Conservation (phyloP, 1,140 invertebrate genomes). For the Nixonia krombeini region DNA sequence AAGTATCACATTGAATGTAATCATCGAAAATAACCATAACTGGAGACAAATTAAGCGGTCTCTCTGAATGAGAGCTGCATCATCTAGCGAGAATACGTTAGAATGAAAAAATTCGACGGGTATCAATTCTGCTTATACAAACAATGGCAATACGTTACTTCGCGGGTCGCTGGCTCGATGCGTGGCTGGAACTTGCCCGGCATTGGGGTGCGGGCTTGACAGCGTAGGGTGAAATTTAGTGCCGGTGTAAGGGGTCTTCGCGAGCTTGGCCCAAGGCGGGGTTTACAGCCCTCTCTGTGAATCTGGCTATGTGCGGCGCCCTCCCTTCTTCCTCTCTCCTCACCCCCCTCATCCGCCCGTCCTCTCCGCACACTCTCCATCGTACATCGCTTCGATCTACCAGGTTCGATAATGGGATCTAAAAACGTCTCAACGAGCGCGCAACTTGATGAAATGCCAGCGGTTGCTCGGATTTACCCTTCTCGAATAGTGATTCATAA, state of each 20-base stretch:
- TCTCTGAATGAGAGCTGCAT: too few relatives aligned
- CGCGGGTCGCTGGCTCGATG: conserved; percentile 21
- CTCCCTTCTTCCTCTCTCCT: conserved; percentile 17
- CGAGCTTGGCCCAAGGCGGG: conserved; percentile 49
- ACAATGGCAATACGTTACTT: conserved; percentile 34
- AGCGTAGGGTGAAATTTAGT: conserved; percentile 44
- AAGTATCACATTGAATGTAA: not conserved
- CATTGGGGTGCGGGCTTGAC: conserved; percentile 31
- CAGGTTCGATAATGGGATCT: conserved; percentile 38
- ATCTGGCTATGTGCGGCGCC: conserved; percentile 50
- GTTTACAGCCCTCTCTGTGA: conserved; percentile 57
- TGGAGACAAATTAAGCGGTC: too few relatives aligned
- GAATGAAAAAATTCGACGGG: not conserved
- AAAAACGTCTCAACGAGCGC: conserved; percentile 25
- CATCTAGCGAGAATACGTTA: too few relatives aligned
- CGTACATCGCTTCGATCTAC: conserved; percentile 25
- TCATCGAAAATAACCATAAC: too few relatives aligned
- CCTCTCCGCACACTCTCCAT: too few relatives aligned
- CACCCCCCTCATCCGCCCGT: too few relatives aligned
- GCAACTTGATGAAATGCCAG: conserved; percentile 22
- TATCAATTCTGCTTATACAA: conserved; percentile 36
- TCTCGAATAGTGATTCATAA: not conserved
- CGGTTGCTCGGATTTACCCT: conserved; percentile 28
- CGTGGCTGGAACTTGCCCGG: too few relatives aligned
- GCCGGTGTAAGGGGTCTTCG: conserved; percentile 36